Evolutionary conservation across 1,140 invertebrate species (phyloP).

Genomic region (Drosophila pectinifera): DNA sequence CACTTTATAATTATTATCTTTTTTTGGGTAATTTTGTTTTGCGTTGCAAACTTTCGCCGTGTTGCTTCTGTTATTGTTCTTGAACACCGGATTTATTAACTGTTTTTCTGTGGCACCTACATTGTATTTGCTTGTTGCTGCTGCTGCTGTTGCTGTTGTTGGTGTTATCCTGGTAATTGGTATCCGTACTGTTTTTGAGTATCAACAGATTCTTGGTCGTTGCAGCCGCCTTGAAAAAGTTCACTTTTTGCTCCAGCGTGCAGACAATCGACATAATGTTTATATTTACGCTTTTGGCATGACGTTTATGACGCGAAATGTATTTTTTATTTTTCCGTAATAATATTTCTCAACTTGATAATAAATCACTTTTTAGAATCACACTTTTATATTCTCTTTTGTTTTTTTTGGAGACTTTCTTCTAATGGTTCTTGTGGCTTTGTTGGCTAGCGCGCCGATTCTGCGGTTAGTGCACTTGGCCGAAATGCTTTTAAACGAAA

Average conservation of each 20-base stretch:
- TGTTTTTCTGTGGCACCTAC: constrained; percentile 54
- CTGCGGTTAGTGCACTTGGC: constrained; percentile 39
- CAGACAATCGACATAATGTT: constrained; percentile 83
- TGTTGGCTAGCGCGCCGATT: constrained; percentile 44
- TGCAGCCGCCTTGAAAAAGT: constrained; percentile 73
- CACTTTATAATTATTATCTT: too few relatives aligned
- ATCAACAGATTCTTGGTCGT: constrained; percentile 69
- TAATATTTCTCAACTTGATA: constrained; percentile 10
- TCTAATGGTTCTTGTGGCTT: constrained; percentile 22
- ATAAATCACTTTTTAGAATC: constrained; percentile 36
- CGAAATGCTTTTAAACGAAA: constrained; percentile 55
- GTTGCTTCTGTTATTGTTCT: constrained; percentile 31
- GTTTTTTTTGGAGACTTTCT: constrained; percentile 5
- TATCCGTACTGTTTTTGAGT: constrained; percentile 69
- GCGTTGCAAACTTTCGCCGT: constrained; percentile 51
- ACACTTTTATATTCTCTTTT: constrained; percentile 3
- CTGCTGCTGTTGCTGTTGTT: constrained; percentile 13
- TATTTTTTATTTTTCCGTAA: constrained; percentile 2
- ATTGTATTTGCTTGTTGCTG: constrained; percentile 50
- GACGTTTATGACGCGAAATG: constrained; percentile 10
- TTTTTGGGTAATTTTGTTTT: constrained; percentile 49
- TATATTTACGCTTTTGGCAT: constrained; percentile 35
- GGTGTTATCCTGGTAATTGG: constrained; percentile 45
- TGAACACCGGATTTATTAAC: constrained; percentile 15
- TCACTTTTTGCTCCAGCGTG: constrained; percentile 77